These are phyloP conservation scores for Paralichthys olivaceus DNA, from an alignment of 2,113 vertebrate species.

Conservation along the genomic window DNA sequence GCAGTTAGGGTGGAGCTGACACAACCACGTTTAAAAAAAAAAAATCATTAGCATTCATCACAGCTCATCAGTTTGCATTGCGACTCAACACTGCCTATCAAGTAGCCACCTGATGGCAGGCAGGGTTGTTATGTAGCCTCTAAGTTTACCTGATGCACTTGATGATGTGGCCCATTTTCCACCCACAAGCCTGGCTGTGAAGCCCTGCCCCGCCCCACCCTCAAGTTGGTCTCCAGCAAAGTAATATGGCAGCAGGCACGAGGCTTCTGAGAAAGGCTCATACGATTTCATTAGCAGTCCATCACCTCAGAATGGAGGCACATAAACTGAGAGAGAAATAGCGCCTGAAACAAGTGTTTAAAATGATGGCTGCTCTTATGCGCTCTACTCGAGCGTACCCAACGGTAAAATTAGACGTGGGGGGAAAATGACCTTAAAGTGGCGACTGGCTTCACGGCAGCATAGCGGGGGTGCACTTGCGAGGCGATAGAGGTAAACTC, in stretches of 20 bases:
- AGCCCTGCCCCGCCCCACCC: slow-evolving; percentile 1
- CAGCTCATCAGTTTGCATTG: slow-evolving; percentile 68
- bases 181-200: slow-evolving; percentile 19
- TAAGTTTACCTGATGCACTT: slow-evolving; percentile 39
- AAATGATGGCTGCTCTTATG: slow-evolving; percentile 80
- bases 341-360: slow-evolving; percentile 82
- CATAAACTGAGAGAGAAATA: slow-evolving; percentile 78
- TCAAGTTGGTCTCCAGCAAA: slow-evolving; percentile 26
- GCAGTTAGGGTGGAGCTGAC: slow-evolving; percentile 63
- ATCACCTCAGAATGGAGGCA: slow-evolving; percentile 74
- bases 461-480: slow-evolving; percentile 63
- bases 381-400: slow-evolving; percentile 79
- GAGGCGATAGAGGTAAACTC: slow-evolving; percentile 64
- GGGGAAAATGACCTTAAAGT: slow-evolving; percentile 80
- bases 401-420: slow-evolving; percentile 84
- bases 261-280: slow-evolving; percentile 39
- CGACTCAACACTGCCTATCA: slow-evolving; percentile 52
- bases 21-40: slow-evolving; percentile 68
- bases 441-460: slow-evolving; percentile 59
- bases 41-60: slow-evolving; percentile 76
- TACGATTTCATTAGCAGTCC: slow-evolving; percentile 77
- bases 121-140: slow-evolving; percentile 21
- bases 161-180: slow-evolving; percentile 51
- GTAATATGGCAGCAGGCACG: slow-evolving; percentile 28
- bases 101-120: slow-evolving; percentile 32